Conservation (phyloP, 2,797 vertebrate species). For the Sardinella longiceps region DNA sequence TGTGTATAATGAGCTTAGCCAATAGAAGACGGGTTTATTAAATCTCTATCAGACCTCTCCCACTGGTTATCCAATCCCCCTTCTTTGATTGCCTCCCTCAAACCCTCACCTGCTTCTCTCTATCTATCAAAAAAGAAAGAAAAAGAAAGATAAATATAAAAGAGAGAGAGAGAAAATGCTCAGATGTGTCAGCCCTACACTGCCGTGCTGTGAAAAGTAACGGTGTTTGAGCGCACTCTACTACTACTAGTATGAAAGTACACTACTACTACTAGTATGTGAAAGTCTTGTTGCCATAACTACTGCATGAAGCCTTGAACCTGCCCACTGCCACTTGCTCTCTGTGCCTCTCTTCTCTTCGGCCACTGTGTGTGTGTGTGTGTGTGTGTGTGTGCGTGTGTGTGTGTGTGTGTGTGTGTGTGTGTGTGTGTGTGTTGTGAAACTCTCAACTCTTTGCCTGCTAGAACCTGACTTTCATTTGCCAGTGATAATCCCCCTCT, state of each 20-base stretch:
- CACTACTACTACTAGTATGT: too few relatives aligned
- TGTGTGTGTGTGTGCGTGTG: too few relatives aligned
- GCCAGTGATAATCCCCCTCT: background rate
- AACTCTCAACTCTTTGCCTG: background rate
- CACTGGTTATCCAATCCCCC: conserved; percentile 40
- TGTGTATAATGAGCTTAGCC: conserved; percentile 56
- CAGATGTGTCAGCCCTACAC: background rate
- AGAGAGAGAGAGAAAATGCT: background rate
- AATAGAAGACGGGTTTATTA: conserved; percentile 55
- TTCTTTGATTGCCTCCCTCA: conserved; percentile 2
- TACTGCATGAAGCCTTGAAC: background rate
- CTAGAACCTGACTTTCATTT: background rate
- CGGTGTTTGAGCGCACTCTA: too few relatives aligned
- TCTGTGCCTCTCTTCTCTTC: background rate
- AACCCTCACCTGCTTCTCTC: conserved; percentile 19
- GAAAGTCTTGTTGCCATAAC: background rate
- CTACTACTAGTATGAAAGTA: too few relatives aligned
- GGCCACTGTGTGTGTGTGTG: too few relatives aligned
- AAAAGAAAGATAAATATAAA: too few relatives aligned
- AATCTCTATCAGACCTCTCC: conserved; percentile 51
- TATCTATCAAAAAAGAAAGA: background rate
- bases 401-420: too few relatives aligned
- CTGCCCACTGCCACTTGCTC: background rate
- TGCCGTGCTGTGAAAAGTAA: background rate
- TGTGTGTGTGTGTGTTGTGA: too few relatives aligned